Conservation (phyloP, 2,113 vertebrate genomes). For the Spea bombifrons region DNA sequence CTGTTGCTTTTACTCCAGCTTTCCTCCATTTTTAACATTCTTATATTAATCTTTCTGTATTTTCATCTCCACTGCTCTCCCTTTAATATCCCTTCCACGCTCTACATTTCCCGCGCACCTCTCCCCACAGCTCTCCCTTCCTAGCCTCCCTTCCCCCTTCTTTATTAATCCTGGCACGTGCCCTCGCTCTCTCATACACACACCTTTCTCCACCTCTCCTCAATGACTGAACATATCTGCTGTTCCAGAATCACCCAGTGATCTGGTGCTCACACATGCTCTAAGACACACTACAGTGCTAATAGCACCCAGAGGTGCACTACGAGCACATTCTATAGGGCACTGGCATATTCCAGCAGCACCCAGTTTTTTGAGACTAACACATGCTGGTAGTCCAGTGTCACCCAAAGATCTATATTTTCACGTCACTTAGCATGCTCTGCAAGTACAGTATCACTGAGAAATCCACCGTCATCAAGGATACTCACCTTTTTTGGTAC, state of each 20-base stretch:
- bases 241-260: not conserved
- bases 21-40: not conserved
- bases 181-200: constrained; percentile 29
- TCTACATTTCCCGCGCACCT: constrained; percentile 15
- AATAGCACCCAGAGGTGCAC: too few relatives aligned
- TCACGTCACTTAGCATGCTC: too few relatives aligned
- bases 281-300: too few relatives aligned
- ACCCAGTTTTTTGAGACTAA: too few relatives aligned
- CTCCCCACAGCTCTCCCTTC: not conserved
- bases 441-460: too few relatives aligned
- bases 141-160: constrained; percentile 28
- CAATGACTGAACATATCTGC: constrained; percentile 18
- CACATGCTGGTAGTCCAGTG: too few relatives aligned
- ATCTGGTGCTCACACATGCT: too few relatives aligned
- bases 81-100: constrained; percentile 15
- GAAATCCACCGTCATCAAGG: too few relatives aligned
- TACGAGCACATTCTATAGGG: too few relatives aligned
- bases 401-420: too few relatives aligned
- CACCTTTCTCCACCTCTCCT: constrained; percentile 31
- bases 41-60: not conserved
- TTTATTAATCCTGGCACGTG: constrained; percentile 45
- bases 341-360: too few relatives aligned
- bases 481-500: too few relatives aligned
- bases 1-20: not conserved
- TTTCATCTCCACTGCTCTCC: not conserved